A percentile compares a stretch with the other conserved stretches of the same genome.
Conservation (phyloP, 2,888 invertebrate genomes). For the Scaptomyza reducta region DNA sequence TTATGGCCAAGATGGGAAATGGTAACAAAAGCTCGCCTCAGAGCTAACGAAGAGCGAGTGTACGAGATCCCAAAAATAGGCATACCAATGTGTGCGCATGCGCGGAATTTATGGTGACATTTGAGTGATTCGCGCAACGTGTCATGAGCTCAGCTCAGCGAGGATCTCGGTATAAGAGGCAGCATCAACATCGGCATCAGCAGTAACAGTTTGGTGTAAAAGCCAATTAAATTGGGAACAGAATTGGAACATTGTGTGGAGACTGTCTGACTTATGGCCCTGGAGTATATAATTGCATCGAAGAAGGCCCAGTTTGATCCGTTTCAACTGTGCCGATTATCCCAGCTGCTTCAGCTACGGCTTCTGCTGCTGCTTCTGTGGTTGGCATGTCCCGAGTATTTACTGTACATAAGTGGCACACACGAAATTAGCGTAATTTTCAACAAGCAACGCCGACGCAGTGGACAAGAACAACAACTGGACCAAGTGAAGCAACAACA, state of each 20-base stretch:
- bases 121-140: slow-evolving; percentile 79
- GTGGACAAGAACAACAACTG: slow-evolving; percentile 7
- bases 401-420: slow-evolving; percentile 64
- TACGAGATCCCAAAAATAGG: slow-evolving; percentile 66
- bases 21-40: slow-evolving; percentile 61
- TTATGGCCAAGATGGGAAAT: slow-evolving; percentile 62
- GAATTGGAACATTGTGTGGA: slow-evolving; percentile 71
- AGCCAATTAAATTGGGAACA: slow-evolving; percentile 73
- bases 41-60: slow-evolving; percentile 49
- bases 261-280: slow-evolving; percentile 58
- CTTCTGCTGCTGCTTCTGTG: slow-evolving; percentile 21
- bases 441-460: slow-evolving; percentile 62
- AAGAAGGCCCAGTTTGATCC: slow-evolving; percentile 52
- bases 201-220: slow-evolving; percentile 53
- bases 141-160: slow-evolving; percentile 58
- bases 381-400: slow-evolving; percentile 34
- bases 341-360: slow-evolving; percentile 58
- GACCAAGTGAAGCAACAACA: slow-evolving; percentile 29
- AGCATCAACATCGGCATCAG: slow-evolving; percentile 14
- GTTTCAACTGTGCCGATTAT: slow-evolving; percentile 78
- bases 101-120: slow-evolving; percentile 81
- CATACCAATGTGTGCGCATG: slow-evolving; percentile 81
- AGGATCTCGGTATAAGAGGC: slow-evolving; percentile 37
- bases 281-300: slow-evolving; percentile 66
- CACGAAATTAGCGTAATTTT: slow-evolving; percentile 79